phyloP scores from a whole-genome alignment of 2,113 vertebrate genomes.

The Chrysochloris asiatica region DNA sequence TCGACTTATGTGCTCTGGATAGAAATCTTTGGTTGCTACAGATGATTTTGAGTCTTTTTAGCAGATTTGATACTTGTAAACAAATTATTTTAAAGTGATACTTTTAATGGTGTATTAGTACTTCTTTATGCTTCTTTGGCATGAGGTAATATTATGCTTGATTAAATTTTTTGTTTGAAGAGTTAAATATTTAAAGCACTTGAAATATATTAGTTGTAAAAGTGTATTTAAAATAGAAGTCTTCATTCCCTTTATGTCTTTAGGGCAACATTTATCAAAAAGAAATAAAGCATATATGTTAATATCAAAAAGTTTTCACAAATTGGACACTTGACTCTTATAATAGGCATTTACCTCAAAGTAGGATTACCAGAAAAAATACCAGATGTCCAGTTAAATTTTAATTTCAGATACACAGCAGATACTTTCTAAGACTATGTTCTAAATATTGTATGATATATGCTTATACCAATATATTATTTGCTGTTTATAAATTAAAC shows the following conservation, averaged over 20 bases:
- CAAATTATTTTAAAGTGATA: neutral
- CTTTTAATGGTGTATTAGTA: neutral
- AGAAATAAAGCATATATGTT: neutral
- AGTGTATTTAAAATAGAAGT: neutral
- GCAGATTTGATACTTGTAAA: neutral
- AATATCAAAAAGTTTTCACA: neutral
- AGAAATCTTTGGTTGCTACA: neutral
- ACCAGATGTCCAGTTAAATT: neutral
- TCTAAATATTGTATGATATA: neutral
- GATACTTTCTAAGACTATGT: neutral
- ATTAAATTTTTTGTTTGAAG: neutral
- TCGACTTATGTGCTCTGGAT: neutral
- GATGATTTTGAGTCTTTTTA: neutral
- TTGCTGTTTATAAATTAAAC: slow-evolving; percentile 7
- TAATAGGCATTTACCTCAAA: neutral
- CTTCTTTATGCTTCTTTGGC: neutral
- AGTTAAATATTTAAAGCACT: neutral
- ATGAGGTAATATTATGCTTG: neutral
- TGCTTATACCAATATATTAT: neutral
- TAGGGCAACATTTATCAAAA: neutral
- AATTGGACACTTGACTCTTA: neutral
- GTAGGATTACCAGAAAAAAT: neutral
- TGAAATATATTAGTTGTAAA: neutral
- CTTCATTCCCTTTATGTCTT: neutral
- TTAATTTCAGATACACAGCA: neutral